Base-by-base conservation (phyloP, 2,113 vertebrate species). In the Sarotherodon lohbergeri region DNA sequence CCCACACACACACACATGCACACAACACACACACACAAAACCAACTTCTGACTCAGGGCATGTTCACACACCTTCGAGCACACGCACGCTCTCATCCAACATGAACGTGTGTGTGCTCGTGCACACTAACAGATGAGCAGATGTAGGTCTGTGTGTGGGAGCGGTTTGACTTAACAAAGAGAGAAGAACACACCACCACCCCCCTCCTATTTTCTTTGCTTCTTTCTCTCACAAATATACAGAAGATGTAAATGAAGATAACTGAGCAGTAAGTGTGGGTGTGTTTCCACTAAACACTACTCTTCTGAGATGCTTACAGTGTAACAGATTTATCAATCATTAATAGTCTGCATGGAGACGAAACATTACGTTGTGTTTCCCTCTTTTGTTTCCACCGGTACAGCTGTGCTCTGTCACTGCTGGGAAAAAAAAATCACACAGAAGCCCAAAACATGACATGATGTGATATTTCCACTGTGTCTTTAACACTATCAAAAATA, bases 81-180 rank as follows among this genome's bases (percentile, higher is more conserved):
- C 19, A 16, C 0, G 39, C 41, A 48, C 17, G 2, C 12, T 56
- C 24, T 48, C 24, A 2, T 29, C 24, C 34, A 61, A 78, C 11
- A 32, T 34, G 7, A 82, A 48, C 4, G 17, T 68, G 48, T 79
- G 12, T n/a, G 29, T 50, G 71, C 68, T 22, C 3, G 1, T 41
- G 76, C 6, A 52, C 59, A 24, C 39, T 54, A 24, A 32, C 82
- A 17, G 78, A 86, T n/a, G 39, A 91, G 54, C 84, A 94, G 88
- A 89, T 92, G 91, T 92, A 83, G 88, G 85, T 80, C 81, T 89
- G 71, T 84, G 89, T 90, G 90, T 91, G 86, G 89, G 90, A 89
- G 82, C 16, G 50, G 81, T 86, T 91, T 73, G 41, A 87, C 63
- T 76, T 0, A 76, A 41, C 36, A 82, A 24, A 17, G 80, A 73